Evolutionary conservation across 2,888 invertebrate genomes (phyloP), one percentile per base, ranked within the genome.

Genomic region (Plebejus argus): DNA sequence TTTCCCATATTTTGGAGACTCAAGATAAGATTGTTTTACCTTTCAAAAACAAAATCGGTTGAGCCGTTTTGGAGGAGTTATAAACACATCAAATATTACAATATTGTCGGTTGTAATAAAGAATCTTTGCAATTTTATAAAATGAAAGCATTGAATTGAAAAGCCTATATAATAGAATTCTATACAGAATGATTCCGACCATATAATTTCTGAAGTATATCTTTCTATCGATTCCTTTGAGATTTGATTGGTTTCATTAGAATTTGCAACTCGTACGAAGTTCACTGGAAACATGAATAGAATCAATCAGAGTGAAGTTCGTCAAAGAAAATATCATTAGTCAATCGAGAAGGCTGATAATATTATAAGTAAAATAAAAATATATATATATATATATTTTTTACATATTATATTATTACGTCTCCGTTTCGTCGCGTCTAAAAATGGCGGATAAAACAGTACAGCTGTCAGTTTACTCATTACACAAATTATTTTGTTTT

Each of bases 401-500:
- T n/a, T n/a, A n/a, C n/a, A n/a, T n/a, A n/a, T n/a, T n/a, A n/a
- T n/a, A n/a, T n/a, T n/a, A n/a, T n/a, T n/a, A n/a, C 45, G 45
- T 18, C 18, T 53, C 18, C 49, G 49, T 53, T 53, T 53, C 49
- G 18, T 53, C 18, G 49, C 49, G 18, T 66, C 20, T 15, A 33
- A 28, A 23, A 66, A 18, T 33, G 66, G 66, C 66, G 66, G 15
- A 66, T 10, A 0, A 66, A 66, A 66, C 5, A 66, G 66, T 45
- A 39, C 72, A 74, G 74, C 74, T 74, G 74, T 53, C 74, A 53
- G 53, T 53, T 72, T 28, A 7, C 18, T 23, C 23, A 39, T 39
- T 71, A 53, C 45, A 53, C 49, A 74, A 74, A 74, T 74, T 74
- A 53, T 53, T 74, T 53, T 74, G 71, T 53, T 53, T 74, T 74